Percentiles rank a stretch among this genome's conserved stretches.
Evolutionary conservation across 1,140 invertebrate genomes (phyloP).

Genomic region (Ceratoteleas bidentatus): DNA sequence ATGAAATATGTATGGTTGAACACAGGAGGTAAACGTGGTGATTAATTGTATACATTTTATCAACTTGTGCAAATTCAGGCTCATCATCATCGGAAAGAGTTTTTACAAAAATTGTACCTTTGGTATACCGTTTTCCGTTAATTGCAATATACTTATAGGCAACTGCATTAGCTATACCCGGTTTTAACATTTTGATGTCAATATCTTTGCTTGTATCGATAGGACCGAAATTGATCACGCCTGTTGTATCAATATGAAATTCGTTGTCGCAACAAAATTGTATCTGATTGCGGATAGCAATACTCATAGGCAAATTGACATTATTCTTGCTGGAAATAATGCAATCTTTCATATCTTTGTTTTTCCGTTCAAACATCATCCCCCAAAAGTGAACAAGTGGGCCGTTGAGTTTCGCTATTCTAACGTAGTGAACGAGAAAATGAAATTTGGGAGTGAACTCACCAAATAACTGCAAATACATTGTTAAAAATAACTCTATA

Average conservation of each 20-base stretch:
- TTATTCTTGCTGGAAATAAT: conserved; percentile 1
- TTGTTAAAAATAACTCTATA: conserved; percentile 15
- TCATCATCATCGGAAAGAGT: conserved; percentile 6
- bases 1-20: conserved; percentile 6
- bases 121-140: conserved; percentile 7
- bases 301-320: conserved; percentile 2
- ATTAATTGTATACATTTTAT: conserved; percentile 13
- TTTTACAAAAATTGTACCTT: conserved; percentile 14
- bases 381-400: conserved; percentile 24
- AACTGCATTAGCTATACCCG: background rate
- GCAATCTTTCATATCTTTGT: conserved; percentile 33
- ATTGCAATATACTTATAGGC: conserved; percentile 22
- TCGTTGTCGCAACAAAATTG: background rate
- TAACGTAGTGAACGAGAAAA: background rate
- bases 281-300: background rate
- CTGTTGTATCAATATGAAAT: background rate
- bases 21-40: conserved; percentile 19
- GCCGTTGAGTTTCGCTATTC: conserved; percentile 6
- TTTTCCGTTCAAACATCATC: conserved; percentile 32
- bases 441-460: conserved; percentile 15
- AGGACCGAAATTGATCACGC: background rate
- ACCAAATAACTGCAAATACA: conserved; percentile 26
- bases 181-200: conserved; percentile 8
- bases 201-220: background rate
- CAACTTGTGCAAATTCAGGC: conserved; percentile 4